phyloP scores from a whole-genome alignment of 2,888 invertebrate species.

The Dorcus hopei region DNA sequence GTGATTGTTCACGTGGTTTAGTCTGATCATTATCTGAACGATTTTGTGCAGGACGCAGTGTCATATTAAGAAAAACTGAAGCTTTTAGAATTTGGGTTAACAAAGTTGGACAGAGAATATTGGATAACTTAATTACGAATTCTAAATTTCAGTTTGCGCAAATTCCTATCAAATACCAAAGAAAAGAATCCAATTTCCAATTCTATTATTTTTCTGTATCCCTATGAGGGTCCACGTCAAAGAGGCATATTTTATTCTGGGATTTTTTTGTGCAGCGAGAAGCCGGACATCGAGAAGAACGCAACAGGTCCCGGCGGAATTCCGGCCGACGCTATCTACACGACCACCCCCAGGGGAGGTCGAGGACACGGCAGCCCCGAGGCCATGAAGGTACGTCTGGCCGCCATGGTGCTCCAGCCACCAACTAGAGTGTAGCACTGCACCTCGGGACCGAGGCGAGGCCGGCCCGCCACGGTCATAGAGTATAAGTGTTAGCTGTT shows the following conservation, averaged over 20 bases:
- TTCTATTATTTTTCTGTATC: neutral
- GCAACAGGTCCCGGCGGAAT: conserved; percentile 56
- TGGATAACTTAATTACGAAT: too few relatives aligned
- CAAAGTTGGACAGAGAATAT: too few relatives aligned
- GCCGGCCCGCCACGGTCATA: conserved; percentile 46
- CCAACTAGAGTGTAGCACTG: conserved; percentile 75
- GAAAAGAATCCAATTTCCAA: too few relatives aligned
- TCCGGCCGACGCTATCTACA: conserved; percentile 74
- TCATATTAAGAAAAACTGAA: too few relatives aligned
- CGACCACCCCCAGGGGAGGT: conserved; percentile 48
- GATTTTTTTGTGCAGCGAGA: conserved; percentile 36
- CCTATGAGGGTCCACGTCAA: neutral
- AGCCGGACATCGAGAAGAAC: conserved; percentile 50
- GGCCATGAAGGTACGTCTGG: conserved; percentile 86
- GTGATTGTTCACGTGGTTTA: too few relatives aligned
- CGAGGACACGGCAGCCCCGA: conserved; percentile 53
- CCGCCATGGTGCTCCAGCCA: conserved; percentile 85
- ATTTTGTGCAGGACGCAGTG: too few relatives aligned
- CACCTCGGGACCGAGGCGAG: conserved; percentile 41
- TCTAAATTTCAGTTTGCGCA: too few relatives aligned
- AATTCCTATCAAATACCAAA: too few relatives aligned
- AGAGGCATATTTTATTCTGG: neutral
- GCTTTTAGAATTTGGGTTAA: too few relatives aligned
- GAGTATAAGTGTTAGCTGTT: conserved; percentile 48
- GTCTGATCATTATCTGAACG: too few relatives aligned